phyloP scores from a whole-genome alignment of 1,140 invertebrate species.

The Tetragonula clypearis region DNA sequence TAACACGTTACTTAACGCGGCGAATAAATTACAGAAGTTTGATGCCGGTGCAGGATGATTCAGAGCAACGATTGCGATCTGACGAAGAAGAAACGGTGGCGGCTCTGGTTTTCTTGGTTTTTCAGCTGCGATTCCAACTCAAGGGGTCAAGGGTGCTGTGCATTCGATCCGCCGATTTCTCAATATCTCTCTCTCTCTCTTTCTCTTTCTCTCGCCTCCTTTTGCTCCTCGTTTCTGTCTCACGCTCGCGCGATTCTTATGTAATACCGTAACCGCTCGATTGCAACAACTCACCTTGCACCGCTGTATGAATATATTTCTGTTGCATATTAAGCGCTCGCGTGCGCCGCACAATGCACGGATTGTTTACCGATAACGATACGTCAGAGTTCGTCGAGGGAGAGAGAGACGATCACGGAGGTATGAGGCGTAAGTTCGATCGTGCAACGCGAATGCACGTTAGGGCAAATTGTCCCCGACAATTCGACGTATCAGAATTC shows the following conservation, averaged over 20 bases:
- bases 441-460: too few species aligned
- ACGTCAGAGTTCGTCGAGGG: not conserved
- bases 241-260: constrained; percentile 28
- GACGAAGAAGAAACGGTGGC: not conserved
- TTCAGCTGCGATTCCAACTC: not conserved
- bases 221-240: not conserved
- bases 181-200: not conserved
- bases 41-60: constrained; percentile 19
- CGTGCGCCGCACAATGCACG: not conserved
- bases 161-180: constrained; percentile 24
- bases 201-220: not conserved
- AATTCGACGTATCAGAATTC: too few species aligned
- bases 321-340: not conserved
- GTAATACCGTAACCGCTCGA: constrained; percentile 39
- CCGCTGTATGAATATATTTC: not conserved
- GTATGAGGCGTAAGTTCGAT: too few species aligned
- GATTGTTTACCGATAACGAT: not conserved
- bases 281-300: constrained; percentile 34
- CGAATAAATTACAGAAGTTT: constrained; percentile 20
- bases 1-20: constrained; percentile 22
- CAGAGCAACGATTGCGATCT: constrained; percentile 1
- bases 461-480: too few species aligned
- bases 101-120: not conserved
- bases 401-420: not conserved
- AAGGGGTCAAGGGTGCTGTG: constrained; percentile 19